Evolutionary conservation across 2,888 invertebrate genomes (phyloP).

Genomic region (Macrosoma leucophasiata): DNA sequence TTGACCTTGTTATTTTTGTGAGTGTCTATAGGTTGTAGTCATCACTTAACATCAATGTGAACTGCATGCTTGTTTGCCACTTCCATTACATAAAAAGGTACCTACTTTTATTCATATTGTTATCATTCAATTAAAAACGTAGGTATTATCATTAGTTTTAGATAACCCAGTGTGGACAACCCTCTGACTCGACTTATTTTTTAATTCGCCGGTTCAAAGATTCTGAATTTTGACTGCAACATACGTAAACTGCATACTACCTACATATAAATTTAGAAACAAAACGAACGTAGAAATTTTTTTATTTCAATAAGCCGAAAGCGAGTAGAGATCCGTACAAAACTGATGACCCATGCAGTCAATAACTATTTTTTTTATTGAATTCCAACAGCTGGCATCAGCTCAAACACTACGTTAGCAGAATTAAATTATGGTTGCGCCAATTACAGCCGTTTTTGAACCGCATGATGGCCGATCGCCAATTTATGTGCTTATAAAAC

Average conservation of each 20-base stretch:
- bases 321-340: constrained; percentile 29
- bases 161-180: too few relatives aligned
- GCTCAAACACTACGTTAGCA: constrained; percentile 67
- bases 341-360: constrained; percentile 45
- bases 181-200: too few relatives aligned
- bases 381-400: constrained; percentile 61
- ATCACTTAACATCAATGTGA: too few relatives aligned
- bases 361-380: constrained; percentile 68
- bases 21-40: too few relatives aligned
- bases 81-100: too few relatives aligned
- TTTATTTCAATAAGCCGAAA: constrained; percentile 12
- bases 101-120: too few relatives aligned
- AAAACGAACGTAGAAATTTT: constrained; percentile 12
- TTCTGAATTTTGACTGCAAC: constrained; percentile 5
- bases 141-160: too few relatives aligned
- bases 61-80: too few relatives aligned
- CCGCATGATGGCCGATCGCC: constrained; percentile 61
- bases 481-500: constrained; percentile 54
- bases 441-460: constrained; percentile 69
- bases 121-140: too few relatives aligned
- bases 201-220: not conserved
- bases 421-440: constrained; percentile 66
- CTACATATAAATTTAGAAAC: not conserved
- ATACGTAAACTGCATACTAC: constrained; percentile 1
- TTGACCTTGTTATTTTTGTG: too few relatives aligned